Evolutionary conservation across 1,140 invertebrate genomes (phyloP), one percentile per base, ranked within the genome.

Genomic region (Temnothorax longispinosus): DNA sequence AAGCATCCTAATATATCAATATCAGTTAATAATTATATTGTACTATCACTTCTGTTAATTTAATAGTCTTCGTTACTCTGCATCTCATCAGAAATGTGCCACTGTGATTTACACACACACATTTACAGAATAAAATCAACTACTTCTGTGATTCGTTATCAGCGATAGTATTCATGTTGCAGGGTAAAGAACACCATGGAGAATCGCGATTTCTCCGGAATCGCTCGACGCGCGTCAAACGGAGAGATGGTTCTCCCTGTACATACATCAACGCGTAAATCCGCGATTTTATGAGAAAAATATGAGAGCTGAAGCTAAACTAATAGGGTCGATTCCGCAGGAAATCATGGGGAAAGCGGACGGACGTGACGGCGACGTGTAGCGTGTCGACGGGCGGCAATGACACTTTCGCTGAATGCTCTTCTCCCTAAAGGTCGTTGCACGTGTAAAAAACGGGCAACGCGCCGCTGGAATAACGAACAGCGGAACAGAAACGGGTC

Each of bases 371-470:
- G 27, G 21, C 56, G 77, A 75, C 56, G 60, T 82, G 64, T 65
- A 80, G 54, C 52, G 60, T 64, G 69, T 62, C 67, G 71, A 77
- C 88, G 87, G 71, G 74, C 88, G 87, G 64, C 86, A 74, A 88
- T 82, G 89, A 91, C 90, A 91, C 90, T 90, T 91, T 91, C 89
- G 64, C 90, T 52, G 54, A 38, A 64, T 38, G 27, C 13, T 89
- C 84, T 75, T 84, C 72, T 80, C 32, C 67, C 52, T 38, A 18
- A 91, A 91, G 87, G 87, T 91, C 90, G 76, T 91, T 91, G 90
- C n/a, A 80, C 90, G 89, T 88, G 76, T 67, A 91, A 91, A 84
- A 91, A 91, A 90, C 84, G 44, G 86, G n/a, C 64, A 85, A 85
- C 47, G 58, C 80, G 62, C 27, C 52, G 62, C 38, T 50, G 38